phyloP scores from a whole-genome alignment of 2,797 vertebrate genomes.

The Anguilla megastoma region DNA sequence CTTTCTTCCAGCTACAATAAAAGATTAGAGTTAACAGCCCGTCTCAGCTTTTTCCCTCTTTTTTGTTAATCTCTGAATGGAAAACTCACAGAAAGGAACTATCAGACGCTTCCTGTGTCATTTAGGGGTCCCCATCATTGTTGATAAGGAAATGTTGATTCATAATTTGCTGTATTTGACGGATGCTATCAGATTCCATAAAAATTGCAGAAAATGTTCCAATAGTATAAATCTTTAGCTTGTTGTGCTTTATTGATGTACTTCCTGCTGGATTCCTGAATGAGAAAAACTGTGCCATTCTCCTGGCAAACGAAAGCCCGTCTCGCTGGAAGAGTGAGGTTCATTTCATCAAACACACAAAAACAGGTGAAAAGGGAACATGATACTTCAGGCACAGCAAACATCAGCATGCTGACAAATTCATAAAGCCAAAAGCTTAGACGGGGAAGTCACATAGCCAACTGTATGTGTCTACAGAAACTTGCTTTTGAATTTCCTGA shows the following conservation, averaged over 20 bases:
- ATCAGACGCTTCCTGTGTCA: neutral
- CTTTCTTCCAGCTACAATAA: neutral
- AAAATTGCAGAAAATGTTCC: neutral
- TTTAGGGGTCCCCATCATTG: neutral
- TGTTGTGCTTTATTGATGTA: neutral
- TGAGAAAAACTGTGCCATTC: neutral
- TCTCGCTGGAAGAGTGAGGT: neutral
- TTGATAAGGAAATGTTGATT: neutral
- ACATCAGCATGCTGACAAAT: neutral
- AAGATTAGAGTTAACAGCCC: constrained; percentile 11
- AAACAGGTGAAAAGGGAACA: neutral
- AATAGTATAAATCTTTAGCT: neutral
- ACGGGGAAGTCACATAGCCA: neutral
- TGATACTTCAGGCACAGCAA: neutral
- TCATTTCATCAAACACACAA: neutral
- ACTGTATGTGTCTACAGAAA: neutral
- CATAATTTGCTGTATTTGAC: neutral
- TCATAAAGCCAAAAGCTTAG: neutral
- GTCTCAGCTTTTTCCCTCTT: neutral
- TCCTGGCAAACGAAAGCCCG: neutral
- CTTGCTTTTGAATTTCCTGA: neutral
- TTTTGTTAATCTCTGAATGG: neutral
- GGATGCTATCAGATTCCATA: neutral
- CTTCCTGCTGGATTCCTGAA: neutral
- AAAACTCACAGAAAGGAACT: neutral